These are phyloP conservation scores for Australoheros facetus DNA, from an alignment of 2,797 vertebrate genomes.

Conservation along the genomic window DNA sequence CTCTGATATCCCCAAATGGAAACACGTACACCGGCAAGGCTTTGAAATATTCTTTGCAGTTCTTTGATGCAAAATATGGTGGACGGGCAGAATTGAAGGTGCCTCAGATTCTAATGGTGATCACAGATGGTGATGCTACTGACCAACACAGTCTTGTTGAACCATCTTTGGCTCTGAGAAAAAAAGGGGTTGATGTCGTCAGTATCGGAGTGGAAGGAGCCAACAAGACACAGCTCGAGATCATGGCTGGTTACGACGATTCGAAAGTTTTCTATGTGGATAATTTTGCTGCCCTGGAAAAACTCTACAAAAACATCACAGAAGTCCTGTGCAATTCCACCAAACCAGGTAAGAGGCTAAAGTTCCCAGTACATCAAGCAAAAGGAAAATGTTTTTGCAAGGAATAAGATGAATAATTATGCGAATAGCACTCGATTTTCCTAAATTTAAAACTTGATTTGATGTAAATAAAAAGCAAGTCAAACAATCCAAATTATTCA, in stretches of 20 bases:
- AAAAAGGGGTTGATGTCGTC: slow-evolving; percentile 69
- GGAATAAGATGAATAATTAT: neutral
- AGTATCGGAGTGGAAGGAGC: slow-evolving; percentile 79
- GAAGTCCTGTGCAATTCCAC: slow-evolving; percentile 73
- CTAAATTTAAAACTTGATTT: neutral
- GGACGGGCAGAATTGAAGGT: slow-evolving; percentile 63
- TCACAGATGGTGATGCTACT: slow-evolving; percentile 82
- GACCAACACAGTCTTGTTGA: slow-evolving; percentile 49
- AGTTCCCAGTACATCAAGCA: neutral
- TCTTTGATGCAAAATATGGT: slow-evolving; percentile 69
- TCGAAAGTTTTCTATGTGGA: slow-evolving; percentile 76
- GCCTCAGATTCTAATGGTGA: slow-evolving; percentile 81
- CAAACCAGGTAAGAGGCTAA: slow-evolving; percentile 77
- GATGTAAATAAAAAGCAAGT: neutral
- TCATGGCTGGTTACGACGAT: slow-evolving; percentile 66
- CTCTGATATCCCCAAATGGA: slow-evolving; percentile 39
- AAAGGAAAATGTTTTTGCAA: neutral
- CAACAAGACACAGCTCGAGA: slow-evolving; percentile 68
- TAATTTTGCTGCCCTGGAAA: slow-evolving; percentile 72
- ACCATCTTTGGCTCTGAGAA: slow-evolving; percentile 51
- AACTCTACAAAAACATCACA: slow-evolving; percentile 75
- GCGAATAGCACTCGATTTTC: neutral
- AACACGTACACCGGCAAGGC: slow-evolving; percentile 78
- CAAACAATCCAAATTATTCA: too few species aligned
- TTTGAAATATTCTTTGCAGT: slow-evolving; percentile 69